Percentiles rank a stretch among this genome's conserved stretches.
Evolutionary conservation across 2,113 vertebrate species (phyloP).

Genomic region (Passer montanus): DNA sequence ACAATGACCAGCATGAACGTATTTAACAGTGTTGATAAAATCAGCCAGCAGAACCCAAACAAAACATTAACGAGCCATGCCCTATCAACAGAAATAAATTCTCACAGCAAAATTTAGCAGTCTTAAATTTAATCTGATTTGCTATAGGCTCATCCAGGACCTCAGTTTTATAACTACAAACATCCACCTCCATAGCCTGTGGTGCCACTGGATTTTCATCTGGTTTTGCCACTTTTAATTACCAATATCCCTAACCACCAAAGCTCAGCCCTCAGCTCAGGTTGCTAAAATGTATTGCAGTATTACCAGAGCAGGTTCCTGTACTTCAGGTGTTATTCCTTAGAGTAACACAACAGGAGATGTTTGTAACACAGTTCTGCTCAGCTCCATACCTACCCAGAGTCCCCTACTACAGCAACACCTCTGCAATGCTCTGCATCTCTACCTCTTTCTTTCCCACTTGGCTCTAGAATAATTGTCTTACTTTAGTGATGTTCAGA

Average conservation of each 20-base stretch:
- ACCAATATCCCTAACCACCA: background rate
- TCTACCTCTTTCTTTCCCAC: background rate
- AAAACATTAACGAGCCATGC: background rate
- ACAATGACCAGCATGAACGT: background rate
- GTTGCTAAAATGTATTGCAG: background rate
- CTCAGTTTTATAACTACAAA: background rate
- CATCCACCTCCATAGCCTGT: rapidly evolving
- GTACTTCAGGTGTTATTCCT: background rate
- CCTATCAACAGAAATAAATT: background rate
- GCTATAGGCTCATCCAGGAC: background rate
- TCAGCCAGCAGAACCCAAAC: background rate
- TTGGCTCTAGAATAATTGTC: background rate
- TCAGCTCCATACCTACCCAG: background rate
- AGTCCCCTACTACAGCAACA: background rate
- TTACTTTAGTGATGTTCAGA: background rate
- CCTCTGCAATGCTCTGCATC: background rate
- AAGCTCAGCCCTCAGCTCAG: background rate
- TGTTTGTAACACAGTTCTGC: background rate
- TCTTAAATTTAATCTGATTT: conserved; percentile 21
- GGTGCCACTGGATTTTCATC: background rate
- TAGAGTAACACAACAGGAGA: background rate
- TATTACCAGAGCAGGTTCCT: background rate
- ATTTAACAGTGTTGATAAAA: background rate
- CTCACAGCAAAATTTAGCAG: background rate
- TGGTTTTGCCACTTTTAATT: background rate